Evolutionary conservation across 1,140 invertebrate species (phyloP).

Genomic region (Luehdorfia chinensis): DNA sequence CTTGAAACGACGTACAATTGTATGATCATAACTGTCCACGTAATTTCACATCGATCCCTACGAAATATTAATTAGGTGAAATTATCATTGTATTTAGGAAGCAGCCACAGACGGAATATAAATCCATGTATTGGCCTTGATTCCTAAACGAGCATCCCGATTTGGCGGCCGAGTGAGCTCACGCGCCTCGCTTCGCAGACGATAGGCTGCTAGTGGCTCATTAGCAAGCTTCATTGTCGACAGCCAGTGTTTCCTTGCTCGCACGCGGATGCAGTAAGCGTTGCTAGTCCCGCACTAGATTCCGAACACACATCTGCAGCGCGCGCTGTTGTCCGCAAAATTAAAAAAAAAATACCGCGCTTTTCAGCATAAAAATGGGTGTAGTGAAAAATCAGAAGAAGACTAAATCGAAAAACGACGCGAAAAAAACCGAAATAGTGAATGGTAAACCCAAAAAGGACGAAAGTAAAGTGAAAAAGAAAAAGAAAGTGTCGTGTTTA

Average conservation of each 20-base stretch:
- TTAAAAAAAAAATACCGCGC: slow-evolving; percentile 39
- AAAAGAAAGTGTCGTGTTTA: slow-evolving; percentile 72
- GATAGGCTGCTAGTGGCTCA: slow-evolving; percentile 33
- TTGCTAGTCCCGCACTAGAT: slow-evolving; percentile 68
- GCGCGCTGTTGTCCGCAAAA: slow-evolving; percentile 38
- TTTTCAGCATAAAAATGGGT: slow-evolving; percentile 55
- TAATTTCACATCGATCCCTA: slow-evolving; percentile 46
- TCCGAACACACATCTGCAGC: slow-evolving; percentile 56
- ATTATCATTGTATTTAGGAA: slow-evolving; percentile 65
- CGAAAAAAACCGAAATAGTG: slow-evolving; percentile 39
- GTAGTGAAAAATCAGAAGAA: slow-evolving; percentile 63
- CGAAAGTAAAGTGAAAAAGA: slow-evolving; percentile 69
- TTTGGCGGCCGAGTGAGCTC: slow-evolving; percentile 64
- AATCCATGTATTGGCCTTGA: slow-evolving; percentile 67
- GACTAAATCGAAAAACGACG: slow-evolving; percentile 45
- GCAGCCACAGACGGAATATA: slow-evolving; percentile 56
- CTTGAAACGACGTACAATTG: not conserved
- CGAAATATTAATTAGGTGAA: slow-evolving; percentile 65
- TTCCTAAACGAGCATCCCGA: slow-evolving; percentile 64
- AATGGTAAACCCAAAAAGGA: slow-evolving; percentile 58
- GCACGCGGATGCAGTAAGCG: slow-evolving; percentile 63
- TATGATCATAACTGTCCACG: slow-evolving; percentile 34
- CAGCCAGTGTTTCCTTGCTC: slow-evolving; percentile 51
- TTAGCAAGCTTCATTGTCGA: slow-evolving; percentile 43
- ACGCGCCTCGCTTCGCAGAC: slow-evolving; percentile 39